Percentiles rank a stretch among this genome's conserved stretches.
phyloP scores from a whole-genome alignment of 1,140 invertebrate species.

The Prorops nasuta region DNA sequence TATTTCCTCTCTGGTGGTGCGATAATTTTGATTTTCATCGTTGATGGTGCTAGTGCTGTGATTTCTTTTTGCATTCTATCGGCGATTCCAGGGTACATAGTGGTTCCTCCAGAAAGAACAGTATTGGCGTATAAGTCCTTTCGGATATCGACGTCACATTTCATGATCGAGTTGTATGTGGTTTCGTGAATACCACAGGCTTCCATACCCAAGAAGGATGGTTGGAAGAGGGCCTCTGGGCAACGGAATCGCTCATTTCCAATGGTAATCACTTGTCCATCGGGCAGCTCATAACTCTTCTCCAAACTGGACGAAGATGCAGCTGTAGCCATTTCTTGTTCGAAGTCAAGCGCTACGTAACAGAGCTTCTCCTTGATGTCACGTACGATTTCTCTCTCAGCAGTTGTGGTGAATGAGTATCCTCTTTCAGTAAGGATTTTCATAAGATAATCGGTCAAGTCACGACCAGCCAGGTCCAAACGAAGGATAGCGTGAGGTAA shows the following conservation, averaged over 20 bases:
- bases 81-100: slow-evolving; percentile 90
- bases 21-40: slow-evolving; percentile 83
- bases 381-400: slow-evolving; percentile 93
- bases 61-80: slow-evolving; percentile 80
- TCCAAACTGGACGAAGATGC: slow-evolving; percentile 88
- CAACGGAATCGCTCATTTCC: slow-evolving; percentile 97
- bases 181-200: slow-evolving; percentile 93
- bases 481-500: slow-evolving; percentile 81
- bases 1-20: slow-evolving; percentile 83
- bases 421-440: slow-evolving; percentile 95
- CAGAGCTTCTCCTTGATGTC: slow-evolving; percentile 94
- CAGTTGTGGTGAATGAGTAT: slow-evolving; percentile 95
- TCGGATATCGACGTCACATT: slow-evolving; percentile 91
- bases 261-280: slow-evolving; percentile 94
- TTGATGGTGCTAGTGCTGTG: slow-evolving; percentile 69
- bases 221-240: slow-evolving; percentile 95
- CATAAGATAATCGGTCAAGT: slow-evolving; percentile 94
- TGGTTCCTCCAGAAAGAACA: slow-evolving; percentile 93
- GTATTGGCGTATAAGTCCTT: slow-evolving; percentile 96
- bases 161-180: slow-evolving; percentile 96
- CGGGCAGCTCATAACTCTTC: slow-evolving; percentile 92
- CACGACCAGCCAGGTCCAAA: slow-evolving; percentile 89
- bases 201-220: slow-evolving; percentile 94
- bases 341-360: slow-evolving; percentile 89
- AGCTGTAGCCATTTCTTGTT: slow-evolving; percentile 93